phyloP scores from a whole-genome alignment of 2,888 invertebrate species.

The Lithophane leautieri region DNA sequence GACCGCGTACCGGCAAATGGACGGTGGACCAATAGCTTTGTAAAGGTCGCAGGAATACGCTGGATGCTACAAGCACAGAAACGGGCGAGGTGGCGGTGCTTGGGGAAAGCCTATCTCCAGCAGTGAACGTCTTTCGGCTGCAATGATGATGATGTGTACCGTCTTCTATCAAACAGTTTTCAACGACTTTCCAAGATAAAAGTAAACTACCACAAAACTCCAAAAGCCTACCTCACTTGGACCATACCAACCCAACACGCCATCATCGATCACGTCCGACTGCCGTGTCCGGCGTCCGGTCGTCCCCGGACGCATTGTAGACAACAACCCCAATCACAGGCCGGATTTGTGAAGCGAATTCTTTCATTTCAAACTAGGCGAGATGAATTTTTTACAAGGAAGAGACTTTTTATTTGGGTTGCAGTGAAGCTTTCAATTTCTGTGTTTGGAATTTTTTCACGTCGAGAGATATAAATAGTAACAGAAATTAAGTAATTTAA shows the following conservation, averaged over 20 bases:
- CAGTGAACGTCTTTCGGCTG: background rate
- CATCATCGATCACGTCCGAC: slow-evolving; percentile 60
- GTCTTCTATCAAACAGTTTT: background rate
- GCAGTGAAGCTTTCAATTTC: background rate
- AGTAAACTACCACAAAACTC: background rate
- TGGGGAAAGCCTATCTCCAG: background rate
- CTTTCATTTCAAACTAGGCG: slow-evolving; percentile 47
- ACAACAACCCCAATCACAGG: slow-evolving; percentile 60
- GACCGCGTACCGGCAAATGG: background rate
- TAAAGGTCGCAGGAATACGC: background rate
- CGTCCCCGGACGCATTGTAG: slow-evolving; percentile 59
- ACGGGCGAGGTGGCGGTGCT: background rate
- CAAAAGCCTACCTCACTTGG: slow-evolving; percentile 5
- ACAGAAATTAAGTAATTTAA: too few species aligned
- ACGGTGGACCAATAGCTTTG: background rate
- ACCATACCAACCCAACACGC: slow-evolving; percentile 12
- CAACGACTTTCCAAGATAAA: background rate
- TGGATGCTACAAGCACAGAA: background rate
- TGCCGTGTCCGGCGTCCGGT: slow-evolving; percentile 52
- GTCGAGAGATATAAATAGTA: background rate
- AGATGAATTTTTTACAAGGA: slow-evolving; percentile 32
- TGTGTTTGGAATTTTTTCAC: background rate
- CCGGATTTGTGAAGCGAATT: slow-evolving; percentile 57
- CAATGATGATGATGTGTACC: background rate
- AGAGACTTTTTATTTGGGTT: background rate